Percentiles rank a stretch among this genome's conserved stretches.
Conservation (phyloP, 2,113 vertebrate genomes). For the Hippocampus barbouri region DNA sequence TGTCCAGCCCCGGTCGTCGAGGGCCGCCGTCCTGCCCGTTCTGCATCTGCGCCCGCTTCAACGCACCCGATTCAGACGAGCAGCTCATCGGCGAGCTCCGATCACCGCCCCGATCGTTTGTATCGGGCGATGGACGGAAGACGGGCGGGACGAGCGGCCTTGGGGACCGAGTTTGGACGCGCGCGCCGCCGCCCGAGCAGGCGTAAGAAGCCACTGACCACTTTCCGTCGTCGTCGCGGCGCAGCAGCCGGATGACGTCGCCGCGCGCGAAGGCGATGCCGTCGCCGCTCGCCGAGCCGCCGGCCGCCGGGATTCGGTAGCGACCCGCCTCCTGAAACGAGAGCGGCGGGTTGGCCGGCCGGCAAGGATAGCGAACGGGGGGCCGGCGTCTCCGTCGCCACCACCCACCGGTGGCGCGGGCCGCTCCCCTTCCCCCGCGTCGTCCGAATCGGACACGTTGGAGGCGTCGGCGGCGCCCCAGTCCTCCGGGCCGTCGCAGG, state of each 20-base stretch:
- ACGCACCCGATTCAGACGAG: too few species aligned
- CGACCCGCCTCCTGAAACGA: slow-evolving; percentile 63
- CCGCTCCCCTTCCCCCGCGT: slow-evolving; percentile 81
- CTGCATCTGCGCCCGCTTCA: too few species aligned
- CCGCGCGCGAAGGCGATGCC: slow-evolving; percentile 84
- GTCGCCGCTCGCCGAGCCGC: slow-evolving; percentile 76
- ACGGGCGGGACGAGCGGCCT: too few species aligned
- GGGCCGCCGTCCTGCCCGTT: too few species aligned
- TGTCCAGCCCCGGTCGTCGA: too few species aligned
- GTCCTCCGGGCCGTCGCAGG: slow-evolving; percentile 80
- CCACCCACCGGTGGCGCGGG: slow-evolving; percentile 78
- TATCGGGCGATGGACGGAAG: too few species aligned
- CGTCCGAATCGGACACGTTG: slow-evolving; percentile 79
- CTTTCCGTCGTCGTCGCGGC: slow-evolving; percentile 76
- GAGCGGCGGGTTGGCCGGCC: background rate
- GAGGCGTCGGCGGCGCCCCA: slow-evolving; percentile 81
- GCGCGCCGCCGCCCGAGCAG: too few species aligned
- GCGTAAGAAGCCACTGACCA: slow-evolving; percentile 67
- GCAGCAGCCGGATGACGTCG: slow-evolving; percentile 81
- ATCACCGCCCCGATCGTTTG: too few species aligned
- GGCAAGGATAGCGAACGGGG: background rate
- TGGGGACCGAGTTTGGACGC: too few species aligned
- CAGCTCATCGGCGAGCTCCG: too few species aligned
- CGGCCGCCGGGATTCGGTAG: slow-evolving; percentile 82
- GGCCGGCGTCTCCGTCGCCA: background rate